phyloP scores from a whole-genome alignment of 2,888 invertebrate genomes.

The Rapana venosa region DNA sequence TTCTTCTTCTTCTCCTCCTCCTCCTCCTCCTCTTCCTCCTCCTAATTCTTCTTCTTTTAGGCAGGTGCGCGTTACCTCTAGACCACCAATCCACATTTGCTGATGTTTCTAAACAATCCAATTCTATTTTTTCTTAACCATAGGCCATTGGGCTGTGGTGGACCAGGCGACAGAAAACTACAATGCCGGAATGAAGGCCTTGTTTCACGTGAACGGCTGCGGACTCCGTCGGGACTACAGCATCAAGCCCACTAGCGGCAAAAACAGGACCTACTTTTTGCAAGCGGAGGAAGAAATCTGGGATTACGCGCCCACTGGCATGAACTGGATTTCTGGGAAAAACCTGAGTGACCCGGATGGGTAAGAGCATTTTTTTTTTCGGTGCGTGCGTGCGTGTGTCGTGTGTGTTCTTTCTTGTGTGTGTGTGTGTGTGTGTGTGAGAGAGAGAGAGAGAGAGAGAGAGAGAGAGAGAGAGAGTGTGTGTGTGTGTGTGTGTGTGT shows the following conservation, averaged over 20 bases:
- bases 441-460: too few species aligned
- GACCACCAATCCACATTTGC: too few species aligned
- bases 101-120: too few species aligned
- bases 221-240: constrained; percentile 28
- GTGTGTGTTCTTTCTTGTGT: constrained; percentile 5
- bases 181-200: constrained; percentile 47
- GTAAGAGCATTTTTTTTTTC: not conserved
- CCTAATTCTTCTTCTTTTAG: too few species aligned
- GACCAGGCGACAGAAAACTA: constrained; percentile 49
- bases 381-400: constrained; percentile 26
- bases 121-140: too few species aligned
- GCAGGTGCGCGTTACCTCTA: too few species aligned
- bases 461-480: too few species aligned
- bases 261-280: constrained; percentile 45
- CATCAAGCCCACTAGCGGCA: not conserved
- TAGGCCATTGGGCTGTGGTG: constrained; percentile 47
- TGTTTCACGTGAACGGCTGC: constrained; percentile 46
- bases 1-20: too few species aligned
- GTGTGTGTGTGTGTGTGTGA: constrained; percentile 20
- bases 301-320: constrained; percentile 50
- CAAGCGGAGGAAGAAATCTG: constrained; percentile 51
- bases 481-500: not conserved
- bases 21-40: too few species aligned
- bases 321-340: constrained; percentile 28
- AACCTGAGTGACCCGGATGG: not conserved